Evolutionary conservation across 2,113 vertebrate genomes (phyloP).

Genomic region (Herpetotheres cachinnans): DNA sequence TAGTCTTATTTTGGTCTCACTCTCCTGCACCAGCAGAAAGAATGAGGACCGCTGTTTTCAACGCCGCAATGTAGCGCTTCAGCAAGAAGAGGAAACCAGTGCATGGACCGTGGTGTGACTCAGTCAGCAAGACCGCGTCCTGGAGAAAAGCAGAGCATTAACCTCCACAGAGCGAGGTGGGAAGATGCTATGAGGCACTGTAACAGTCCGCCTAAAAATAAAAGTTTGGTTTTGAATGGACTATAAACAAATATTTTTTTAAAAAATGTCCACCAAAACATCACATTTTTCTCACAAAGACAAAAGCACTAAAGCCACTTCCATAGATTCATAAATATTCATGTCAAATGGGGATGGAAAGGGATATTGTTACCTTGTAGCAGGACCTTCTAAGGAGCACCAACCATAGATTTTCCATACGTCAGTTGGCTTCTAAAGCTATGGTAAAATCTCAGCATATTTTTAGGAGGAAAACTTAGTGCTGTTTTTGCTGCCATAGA

Average conservation of each 20-base stretch:
- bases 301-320: neutral
- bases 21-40: neutral
- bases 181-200: neutral
- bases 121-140: neutral
- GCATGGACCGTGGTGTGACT: neutral
- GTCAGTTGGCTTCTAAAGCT: neutral
- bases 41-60: neutral
- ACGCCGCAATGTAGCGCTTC: fast-evolving
- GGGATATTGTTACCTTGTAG: neutral
- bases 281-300: neutral
- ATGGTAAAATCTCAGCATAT: neutral
- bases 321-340: neutral
- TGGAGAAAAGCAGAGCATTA: neutral
- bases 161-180: neutral
- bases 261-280: neutral
- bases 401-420: neutral
- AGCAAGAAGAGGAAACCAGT: neutral
- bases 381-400: neutral
- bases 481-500: neutral
- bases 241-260: no score
- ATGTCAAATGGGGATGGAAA: neutral
- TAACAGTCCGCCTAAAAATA: neutral
- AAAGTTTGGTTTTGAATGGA: neutral
- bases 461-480: neutral
- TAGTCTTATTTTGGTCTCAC: neutral